phyloP scores from a whole-genome alignment of 92 coral and sea anemone genomes.

The Epizoanthus scotinus region DNA sequence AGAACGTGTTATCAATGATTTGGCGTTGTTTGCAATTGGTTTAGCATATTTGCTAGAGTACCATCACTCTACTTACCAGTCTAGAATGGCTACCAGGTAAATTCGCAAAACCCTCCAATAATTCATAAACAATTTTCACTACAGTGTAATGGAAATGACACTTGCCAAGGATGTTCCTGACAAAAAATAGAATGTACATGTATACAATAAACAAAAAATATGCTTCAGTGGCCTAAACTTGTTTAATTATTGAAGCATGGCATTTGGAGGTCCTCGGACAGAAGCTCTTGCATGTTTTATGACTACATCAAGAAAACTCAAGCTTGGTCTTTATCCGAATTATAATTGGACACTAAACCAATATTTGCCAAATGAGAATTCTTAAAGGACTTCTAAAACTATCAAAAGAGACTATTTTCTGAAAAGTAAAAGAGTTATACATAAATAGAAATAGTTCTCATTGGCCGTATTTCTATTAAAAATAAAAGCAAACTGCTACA shows the following conservation, averaged over 20 bases:
- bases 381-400: background rate
- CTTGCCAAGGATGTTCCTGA: background rate
- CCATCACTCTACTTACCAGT: no score
- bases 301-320: constrained; percentile 10
- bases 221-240: constrained; percentile 19
- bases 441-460: background rate
- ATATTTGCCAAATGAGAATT: background rate
- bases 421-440: background rate
- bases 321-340: background rate
- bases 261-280: constrained; percentile 5
- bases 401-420: background rate
- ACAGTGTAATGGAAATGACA: background rate
- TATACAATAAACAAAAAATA: constrained; percentile 25
- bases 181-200: constrained; percentile 10
- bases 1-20: no score
- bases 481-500: constrained; percentile 18
- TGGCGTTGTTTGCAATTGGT: no score
- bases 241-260: constrained; percentile 36
- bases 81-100: no score
- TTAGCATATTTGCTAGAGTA: no score
- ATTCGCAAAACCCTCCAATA: no score
- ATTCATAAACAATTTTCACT: background rate
- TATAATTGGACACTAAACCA: background rate
- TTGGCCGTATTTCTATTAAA: background rate
- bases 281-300: constrained; percentile 35